Evolutionary conservation across 2,888 invertebrate species (phyloP).

Genomic region (Coenonympha arcania): DNA sequence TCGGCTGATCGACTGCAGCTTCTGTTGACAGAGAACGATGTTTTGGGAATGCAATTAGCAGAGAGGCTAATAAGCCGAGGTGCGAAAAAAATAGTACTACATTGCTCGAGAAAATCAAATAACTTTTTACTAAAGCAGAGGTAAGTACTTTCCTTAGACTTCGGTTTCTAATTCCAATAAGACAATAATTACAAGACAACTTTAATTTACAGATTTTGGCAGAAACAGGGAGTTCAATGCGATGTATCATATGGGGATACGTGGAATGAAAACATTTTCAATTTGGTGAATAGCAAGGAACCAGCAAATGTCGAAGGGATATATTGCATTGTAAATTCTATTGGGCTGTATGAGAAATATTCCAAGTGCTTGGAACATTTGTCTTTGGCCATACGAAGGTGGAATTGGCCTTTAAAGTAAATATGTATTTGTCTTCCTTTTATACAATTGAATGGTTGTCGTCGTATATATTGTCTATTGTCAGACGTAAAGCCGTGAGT

Average conservation of each 20-base stretch:
- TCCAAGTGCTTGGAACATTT: conserved; percentile 10
- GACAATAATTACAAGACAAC: neutral
- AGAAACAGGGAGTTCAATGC: conserved; percentile 10
- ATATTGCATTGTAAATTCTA: conserved; percentile 8
- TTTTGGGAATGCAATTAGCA: conserved; percentile 35
- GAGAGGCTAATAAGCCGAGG: conserved; percentile 40
- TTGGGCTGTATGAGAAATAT: neutral
- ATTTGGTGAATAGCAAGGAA: conserved; percentile 3
- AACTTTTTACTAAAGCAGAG: conserved; percentile 12
- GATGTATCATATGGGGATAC: neutral
- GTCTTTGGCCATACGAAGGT: neutral
- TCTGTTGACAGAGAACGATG: conserved; percentile 37
- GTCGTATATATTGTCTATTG: no score
- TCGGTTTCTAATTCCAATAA: no score
- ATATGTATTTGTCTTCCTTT: no score
- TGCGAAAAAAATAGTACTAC: conserved; percentile 37
- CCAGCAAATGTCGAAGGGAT: conserved; percentile 13
- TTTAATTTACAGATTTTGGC: conserved; percentile 11
- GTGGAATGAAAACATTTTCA: conserved; percentile 2
- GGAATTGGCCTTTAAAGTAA: conserved; percentile 15
- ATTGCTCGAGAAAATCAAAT: conserved; percentile 24
- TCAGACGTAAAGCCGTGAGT: no score
- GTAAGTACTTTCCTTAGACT: no score
- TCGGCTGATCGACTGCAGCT: conserved; percentile 34
- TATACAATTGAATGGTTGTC: no score